Conservation (phyloP, 2,888 invertebrate species). For the Microplitis deprimator region DNA sequence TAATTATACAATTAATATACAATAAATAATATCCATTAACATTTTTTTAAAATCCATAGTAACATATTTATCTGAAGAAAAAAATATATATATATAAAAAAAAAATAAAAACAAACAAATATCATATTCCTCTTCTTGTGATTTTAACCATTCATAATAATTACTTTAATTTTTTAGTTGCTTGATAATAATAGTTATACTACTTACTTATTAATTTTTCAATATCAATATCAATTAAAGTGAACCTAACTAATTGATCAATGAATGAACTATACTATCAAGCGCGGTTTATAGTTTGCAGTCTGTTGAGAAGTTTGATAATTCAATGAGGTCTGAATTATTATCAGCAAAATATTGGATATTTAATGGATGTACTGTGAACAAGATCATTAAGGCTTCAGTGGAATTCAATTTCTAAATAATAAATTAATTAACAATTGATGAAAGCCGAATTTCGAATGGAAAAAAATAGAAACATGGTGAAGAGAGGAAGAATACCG, state of each 20-base stretch:
- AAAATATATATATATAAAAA: neutral
- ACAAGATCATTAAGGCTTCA: neutral
- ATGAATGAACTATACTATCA: neutral
- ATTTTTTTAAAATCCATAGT: neutral
- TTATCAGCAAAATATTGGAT: conserved; percentile 13
- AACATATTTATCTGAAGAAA: no score
- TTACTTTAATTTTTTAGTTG: neutral
- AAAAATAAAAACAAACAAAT: conserved; percentile 13
- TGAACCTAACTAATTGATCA: conserved; percentile 8
- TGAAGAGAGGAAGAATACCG: conserved; percentile 55
- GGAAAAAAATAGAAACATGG: conserved; percentile 54
- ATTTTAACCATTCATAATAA: conserved; percentile 1
- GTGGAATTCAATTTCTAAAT: neutral
- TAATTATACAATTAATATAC: conserved; percentile 28
- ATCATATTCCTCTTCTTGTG: neutral
- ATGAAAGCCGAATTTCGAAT: conserved; percentile 25
- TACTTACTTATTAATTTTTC: conserved; percentile 39
- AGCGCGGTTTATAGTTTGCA: neutral
- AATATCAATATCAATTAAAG: conserved; percentile 10
- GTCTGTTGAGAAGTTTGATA: conserved; percentile 1
- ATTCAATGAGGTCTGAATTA: conserved; percentile 2
- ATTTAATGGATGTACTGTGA: conserved; percentile 2
- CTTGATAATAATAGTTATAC: neutral
- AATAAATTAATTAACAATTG: neutral
- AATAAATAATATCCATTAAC: conserved; percentile 28